Percentiles rank a stretch among this genome's conserved stretches.
phyloP scores from a whole-genome alignment of 2,888 invertebrate genomes.

The Isotomurus palustris region DNA sequence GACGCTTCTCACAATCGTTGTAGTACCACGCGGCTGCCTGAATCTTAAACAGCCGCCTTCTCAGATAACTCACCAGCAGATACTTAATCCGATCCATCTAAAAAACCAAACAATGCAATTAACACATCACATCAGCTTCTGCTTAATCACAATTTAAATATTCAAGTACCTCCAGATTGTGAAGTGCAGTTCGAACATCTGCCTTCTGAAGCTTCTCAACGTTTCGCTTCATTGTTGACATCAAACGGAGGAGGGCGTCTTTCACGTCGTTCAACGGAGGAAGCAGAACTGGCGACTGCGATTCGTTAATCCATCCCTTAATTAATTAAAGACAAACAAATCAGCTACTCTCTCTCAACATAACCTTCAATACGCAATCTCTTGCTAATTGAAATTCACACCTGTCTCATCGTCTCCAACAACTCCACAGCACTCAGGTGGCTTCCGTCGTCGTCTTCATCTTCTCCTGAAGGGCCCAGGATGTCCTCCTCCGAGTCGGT shows the following conservation, averaged over 20 bases:
- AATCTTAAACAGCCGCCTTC: conserved; percentile 20
- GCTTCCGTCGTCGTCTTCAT: no score
- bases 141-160: not conserved
- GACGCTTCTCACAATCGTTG: conserved; percentile 16
- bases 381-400: no score
- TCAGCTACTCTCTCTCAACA: no score
- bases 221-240: conserved; percentile 24
- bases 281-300: conserved; percentile 22
- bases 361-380: no score
- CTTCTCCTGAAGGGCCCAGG: no score
- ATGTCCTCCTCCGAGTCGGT: no score
- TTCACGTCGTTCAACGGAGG: conserved; percentile 22
- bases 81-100: conserved; percentile 25
- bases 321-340: not conserved
- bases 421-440: no score
- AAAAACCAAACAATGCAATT: not conserved
- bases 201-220: conserved; percentile 20
- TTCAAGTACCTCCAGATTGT: conserved; percentile 30
- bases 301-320: conserved; percentile 33
- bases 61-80: conserved; percentile 19
- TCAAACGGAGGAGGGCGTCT: conserved; percentile 18
- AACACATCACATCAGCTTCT: not conserved
- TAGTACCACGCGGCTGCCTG: conserved; percentile 17
- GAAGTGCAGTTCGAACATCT: conserved; percentile 25
- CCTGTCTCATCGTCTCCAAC: no score